Percentiles rank a stretch among this genome's conserved stretches.
Evolutionary conservation across 2,888 invertebrate species (phyloP).

Genomic region (Cosmopolites sordidus): DNA sequence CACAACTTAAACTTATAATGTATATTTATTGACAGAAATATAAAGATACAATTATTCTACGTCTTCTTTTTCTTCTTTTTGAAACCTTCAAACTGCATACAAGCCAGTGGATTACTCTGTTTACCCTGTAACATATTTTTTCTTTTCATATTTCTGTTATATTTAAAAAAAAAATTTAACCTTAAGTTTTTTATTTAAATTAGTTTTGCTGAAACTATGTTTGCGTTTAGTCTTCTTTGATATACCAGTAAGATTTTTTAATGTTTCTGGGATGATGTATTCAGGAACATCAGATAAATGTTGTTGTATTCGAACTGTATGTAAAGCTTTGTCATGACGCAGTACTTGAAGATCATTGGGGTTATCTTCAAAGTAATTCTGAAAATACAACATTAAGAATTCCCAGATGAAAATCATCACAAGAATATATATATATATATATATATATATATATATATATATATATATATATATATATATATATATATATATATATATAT

Average conservation of each 20-base stretch:
- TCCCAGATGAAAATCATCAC: too few species aligned
- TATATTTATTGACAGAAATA: background rate
- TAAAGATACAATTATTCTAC: background rate
- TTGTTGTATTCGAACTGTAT: constrained; percentile 75
- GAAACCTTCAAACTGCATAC: constrained; percentile 59
- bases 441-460: too few species aligned
- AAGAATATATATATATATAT: too few species aligned
- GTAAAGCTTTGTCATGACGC: constrained; percentile 79
- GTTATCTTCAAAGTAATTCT: constrained; percentile 90
- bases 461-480: too few species aligned
- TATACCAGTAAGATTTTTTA: constrained; percentile 62
- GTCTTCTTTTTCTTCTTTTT: constrained; percentile 48
- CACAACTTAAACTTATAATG: background rate
- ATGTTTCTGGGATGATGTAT: constrained; percentile 77
- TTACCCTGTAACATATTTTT: constrained; percentile 53
- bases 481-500: too few species aligned
- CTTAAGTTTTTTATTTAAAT: constrained; percentile 34
- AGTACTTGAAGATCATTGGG: constrained; percentile 81
- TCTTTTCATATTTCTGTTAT: background rate
- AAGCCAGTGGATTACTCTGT: constrained; percentile 63
- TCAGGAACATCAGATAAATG: constrained; percentile 91
- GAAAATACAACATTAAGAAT: constrained; percentile 32
- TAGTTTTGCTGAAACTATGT: constrained; percentile 32
- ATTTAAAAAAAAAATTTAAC: too few species aligned
- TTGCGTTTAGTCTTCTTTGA: constrained; percentile 39